phyloP scores from a whole-genome alignment of 2,797 vertebrate genomes.

The Nothura maculosa region DNA sequence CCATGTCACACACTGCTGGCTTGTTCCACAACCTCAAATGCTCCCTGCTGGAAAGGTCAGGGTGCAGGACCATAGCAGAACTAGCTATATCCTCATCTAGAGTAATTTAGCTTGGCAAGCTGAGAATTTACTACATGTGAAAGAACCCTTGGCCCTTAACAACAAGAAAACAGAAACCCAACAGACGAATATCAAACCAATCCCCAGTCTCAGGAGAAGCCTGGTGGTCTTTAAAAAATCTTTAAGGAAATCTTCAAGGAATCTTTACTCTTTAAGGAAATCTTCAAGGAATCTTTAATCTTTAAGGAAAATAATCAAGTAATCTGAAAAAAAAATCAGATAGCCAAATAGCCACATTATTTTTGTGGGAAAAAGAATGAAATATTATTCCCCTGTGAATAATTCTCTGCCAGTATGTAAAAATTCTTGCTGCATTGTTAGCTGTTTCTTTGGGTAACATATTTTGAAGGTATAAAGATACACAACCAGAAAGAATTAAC shows the following conservation, averaged over 20 bases:
- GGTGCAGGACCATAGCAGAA: background rate
- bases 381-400: background rate
- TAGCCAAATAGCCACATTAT: background rate
- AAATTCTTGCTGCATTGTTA: background rate
- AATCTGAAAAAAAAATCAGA: background rate
- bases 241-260: too few relatives aligned
- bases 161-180: background rate
- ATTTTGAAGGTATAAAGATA: background rate
- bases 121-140: conserved; percentile 11
- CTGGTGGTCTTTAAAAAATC: background rate
- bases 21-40: background rate
- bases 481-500: background rate
- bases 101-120: conserved; percentile 9
- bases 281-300: too few relatives aligned
- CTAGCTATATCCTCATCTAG: background rate
- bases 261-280: too few relatives aligned
- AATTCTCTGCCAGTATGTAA: background rate
- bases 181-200: background rate
- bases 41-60: conserved; percentile 16
- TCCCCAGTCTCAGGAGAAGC: background rate
- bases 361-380: background rate
- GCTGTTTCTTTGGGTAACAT: background rate
- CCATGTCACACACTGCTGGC: background rate
- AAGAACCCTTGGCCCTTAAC: background rate
- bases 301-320: background rate